Percentiles rank a stretch among this genome's conserved stretches.
phyloP scores from a whole-genome alignment of 1,140 invertebrate genomes.

The Lineus longissimus region DNA sequence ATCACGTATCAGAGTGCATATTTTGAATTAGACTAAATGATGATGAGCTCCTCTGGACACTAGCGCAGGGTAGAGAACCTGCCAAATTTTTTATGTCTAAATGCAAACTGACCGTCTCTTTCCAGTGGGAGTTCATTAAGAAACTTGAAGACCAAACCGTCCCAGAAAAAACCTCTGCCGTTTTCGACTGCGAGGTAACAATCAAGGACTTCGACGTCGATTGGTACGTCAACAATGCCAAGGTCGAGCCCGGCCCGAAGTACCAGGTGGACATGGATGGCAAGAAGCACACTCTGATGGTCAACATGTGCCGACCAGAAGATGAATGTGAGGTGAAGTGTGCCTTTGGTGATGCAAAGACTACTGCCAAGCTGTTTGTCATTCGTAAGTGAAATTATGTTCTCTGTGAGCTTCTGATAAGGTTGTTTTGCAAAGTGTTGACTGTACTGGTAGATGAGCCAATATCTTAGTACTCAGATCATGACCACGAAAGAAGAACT shows the following conservation, averaged over 20 bases:
- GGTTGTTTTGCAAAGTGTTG: no score
- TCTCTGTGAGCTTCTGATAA: no score
- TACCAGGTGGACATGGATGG: constrained; percentile 40
- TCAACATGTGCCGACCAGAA: constrained; percentile 39
- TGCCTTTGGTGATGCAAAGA: constrained; percentile 35
- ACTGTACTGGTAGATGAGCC: no score
- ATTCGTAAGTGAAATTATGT: constrained; percentile 28
- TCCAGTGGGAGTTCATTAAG: constrained; percentile 45
- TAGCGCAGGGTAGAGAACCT: no score
- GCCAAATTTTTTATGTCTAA: no score
- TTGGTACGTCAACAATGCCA: constrained; percentile 43
- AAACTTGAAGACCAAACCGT: constrained; percentile 44
- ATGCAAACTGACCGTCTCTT: constrained; percentile 2
- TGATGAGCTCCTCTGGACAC: no score
- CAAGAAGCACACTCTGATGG: constrained; percentile 35
- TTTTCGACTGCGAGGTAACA: constrained; percentile 49
- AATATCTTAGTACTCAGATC: no score
- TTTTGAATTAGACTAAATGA: no score
- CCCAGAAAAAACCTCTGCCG: constrained; percentile 47
- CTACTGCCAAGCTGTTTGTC: constrained; percentile 42
- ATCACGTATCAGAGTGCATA: no score
- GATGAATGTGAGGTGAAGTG: constrained; percentile 44
- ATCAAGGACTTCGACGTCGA: constrained; percentile 43
- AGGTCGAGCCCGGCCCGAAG: constrained; percentile 43
- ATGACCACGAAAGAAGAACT: no score